These are phyloP conservation scores for Oryctolagus cuniculus DNA, from an alignment of 2,113 vertebrate genomes.

Conservation along the genomic window mOryCun1.1 NC_091445.1:70369501-70370000, in stretches of 20 bases:
- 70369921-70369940: neutral
- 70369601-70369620: constrained; percentile 42
- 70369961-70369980: too few relatives aligned
- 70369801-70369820: neutral
- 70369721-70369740: neutral
- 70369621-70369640: constrained; percentile 30
- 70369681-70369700: constrained; percentile 49
- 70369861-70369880: neutral
- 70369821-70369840: neutral
- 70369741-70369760: neutral
- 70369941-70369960: too few relatives aligned
- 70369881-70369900: neutral
- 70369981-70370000: too few relatives aligned
- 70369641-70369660: neutral
- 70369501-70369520: constrained; percentile 56
- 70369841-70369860: constrained; percentile 13
- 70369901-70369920: neutral
- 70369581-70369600: neutral
- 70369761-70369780: neutral
- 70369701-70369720: neutral
- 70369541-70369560: constrained; percentile 14
- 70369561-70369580: constrained; percentile 44
- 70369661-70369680: constrained; percentile 48
- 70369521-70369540: constrained; percentile 46
- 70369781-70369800: neutral